phyloP scores from a whole-genome alignment of 2,797 vertebrate genomes.

The Limnodromus scolopaceus region DNA sequence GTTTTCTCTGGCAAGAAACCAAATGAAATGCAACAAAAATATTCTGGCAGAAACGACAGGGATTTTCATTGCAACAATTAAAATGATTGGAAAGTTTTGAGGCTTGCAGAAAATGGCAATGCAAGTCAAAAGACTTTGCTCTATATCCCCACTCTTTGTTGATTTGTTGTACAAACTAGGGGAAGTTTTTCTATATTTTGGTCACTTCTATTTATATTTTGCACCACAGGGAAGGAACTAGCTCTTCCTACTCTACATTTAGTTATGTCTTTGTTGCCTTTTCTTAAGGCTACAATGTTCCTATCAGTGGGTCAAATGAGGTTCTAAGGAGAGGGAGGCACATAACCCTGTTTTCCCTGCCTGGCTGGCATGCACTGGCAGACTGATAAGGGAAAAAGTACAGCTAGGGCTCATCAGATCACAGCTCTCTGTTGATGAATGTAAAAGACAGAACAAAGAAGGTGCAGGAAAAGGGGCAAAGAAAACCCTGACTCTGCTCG shows the following conservation, averaged over 20 bases:
- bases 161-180: neutral
- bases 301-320: neutral
- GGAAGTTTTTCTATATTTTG: neutral
- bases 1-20: neutral
- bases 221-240: neutral
- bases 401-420: neutral
- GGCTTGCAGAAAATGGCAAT: neutral
- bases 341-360: neutral
- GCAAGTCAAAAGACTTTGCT: neutral
- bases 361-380: neutral
- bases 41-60: neutral
- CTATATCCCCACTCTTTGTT: neutral
- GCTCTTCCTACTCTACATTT: neutral
- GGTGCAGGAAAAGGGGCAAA: neutral
- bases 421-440: neutral
- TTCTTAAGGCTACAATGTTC: neutral
- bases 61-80: neutral
- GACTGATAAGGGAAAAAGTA: neutral
- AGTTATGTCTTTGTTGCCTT: neutral
- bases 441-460: neutral
- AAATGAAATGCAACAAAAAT: neutral
- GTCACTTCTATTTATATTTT: conserved; percentile 38
- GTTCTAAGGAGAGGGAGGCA: neutral
- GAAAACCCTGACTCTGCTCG: neutral
- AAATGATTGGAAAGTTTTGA: neutral